These are phyloP conservation scores for Bradypodion pumilum DNA, from an alignment of 2,797 vertebrate genomes.

Conservation along the genomic window DNA sequence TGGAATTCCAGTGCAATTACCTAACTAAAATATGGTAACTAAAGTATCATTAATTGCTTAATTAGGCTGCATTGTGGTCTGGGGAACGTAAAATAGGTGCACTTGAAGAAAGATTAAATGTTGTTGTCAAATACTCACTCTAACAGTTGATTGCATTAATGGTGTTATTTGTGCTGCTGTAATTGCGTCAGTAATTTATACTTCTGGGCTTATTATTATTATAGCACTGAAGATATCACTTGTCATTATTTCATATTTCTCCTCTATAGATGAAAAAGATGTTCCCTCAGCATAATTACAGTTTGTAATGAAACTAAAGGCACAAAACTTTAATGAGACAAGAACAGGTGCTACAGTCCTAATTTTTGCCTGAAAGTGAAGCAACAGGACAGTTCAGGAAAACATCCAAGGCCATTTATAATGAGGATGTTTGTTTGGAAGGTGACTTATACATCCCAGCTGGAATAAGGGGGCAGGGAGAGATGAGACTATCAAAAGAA, in stretches of 20 bases:
- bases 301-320: conserved; percentile 31
- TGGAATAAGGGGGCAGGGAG: background rate
- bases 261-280: conserved; percentile 37
- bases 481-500: background rate
- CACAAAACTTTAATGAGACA: conserved; percentile 14
- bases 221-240: conserved; percentile 46
- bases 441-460: background rate
- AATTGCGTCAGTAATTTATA: conserved; percentile 53
- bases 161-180: conserved; percentile 56
- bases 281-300: conserved; percentile 46
- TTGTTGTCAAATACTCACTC: conserved; percentile 59
- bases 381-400: conserved; percentile 18
- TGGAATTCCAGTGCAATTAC: conserved; percentile 57
- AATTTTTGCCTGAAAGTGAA: conserved; percentile 34
- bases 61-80: conserved; percentile 43
- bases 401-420: background rate
- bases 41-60: conserved; percentile 63
- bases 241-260: conserved; percentile 49
- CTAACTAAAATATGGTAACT: conserved; percentile 35
- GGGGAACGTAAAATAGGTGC: conserved; percentile 44
- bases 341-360: conserved; percentile 11
- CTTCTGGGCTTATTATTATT: conserved; percentile 45
- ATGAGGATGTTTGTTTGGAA: background rate
- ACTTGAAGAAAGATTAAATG: conserved; percentile 56
- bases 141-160: conserved; percentile 52